Conservation (phyloP, 2,797 vertebrate species). For the Clangula hyemalis region DNA sequence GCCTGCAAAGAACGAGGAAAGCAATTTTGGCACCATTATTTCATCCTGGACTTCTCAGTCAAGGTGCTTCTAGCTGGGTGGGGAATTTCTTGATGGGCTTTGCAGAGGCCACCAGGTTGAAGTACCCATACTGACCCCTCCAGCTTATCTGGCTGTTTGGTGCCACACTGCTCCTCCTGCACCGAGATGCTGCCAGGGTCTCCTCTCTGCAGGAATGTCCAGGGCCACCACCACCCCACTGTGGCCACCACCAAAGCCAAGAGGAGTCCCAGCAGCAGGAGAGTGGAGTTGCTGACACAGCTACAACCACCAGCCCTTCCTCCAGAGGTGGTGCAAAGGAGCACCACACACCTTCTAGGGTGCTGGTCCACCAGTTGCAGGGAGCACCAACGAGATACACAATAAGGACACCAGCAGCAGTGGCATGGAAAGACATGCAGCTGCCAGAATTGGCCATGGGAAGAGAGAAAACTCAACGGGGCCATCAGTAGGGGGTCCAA, state of each 20-base stretch:
- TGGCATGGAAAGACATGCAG: rapidly evolving
- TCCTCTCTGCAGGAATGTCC: not conserved
- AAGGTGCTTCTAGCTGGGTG: not conserved
- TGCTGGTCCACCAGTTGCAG: not conserved
- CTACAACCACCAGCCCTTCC: not conserved
- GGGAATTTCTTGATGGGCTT: not conserved
- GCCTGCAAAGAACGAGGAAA: too few relatives aligned
- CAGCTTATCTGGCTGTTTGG: too few relatives aligned
- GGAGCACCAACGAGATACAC: not conserved
- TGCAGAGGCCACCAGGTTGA: not conserved
- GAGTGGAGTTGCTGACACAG: not conserved
- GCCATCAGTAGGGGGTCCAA: too few relatives aligned
- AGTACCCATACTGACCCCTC: rapidly evolving
- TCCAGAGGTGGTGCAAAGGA: not conserved
- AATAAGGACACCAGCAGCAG: not conserved
- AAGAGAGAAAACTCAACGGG: not conserved
- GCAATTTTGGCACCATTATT: not conserved
- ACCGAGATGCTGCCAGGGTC: not conserved
- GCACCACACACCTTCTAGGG: not conserved
- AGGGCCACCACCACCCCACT: not conserved
- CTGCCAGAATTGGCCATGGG: not conserved
- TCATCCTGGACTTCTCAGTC: not conserved
- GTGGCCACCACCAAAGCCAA: not conserved
- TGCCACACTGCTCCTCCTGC: not conserved
- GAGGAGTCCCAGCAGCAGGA: not conserved